Evolutionary conservation across 2,113 vertebrate species (phyloP).

Genomic region (Anoplopoma fimbria): DNA sequence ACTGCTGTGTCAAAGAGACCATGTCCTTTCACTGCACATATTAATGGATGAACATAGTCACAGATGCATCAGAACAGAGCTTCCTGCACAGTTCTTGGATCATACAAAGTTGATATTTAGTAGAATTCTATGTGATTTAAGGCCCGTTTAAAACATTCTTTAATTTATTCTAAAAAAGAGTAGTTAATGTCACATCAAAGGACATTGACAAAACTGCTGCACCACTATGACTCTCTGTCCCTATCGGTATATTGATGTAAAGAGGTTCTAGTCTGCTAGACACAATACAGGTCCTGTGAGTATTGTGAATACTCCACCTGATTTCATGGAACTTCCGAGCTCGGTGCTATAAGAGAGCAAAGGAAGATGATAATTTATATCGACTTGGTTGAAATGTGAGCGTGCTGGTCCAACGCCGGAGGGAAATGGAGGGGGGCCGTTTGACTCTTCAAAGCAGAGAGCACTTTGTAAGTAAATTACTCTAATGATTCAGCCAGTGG

Average conservation of each 20-base stretch:
- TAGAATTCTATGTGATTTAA: background rate
- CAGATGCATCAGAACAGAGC: background rate
- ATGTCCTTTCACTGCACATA: background rate
- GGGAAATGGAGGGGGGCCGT: slow-evolving; percentile 52
- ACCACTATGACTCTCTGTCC: background rate
- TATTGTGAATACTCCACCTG: slow-evolving; percentile 41
- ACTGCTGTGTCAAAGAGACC: background rate
- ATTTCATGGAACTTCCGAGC: slow-evolving; percentile 48
- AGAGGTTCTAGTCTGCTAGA: slow-evolving; percentile 27
- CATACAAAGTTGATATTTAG: background rate
- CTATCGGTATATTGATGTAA: slow-evolving; percentile 31
- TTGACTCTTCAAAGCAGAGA: slow-evolving; percentile 63
- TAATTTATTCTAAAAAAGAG: background rate
- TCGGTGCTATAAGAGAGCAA: slow-evolving; percentile 15
- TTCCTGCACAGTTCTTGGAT: background rate
- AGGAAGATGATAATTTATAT: slow-evolving; percentile 67
- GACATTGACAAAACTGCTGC: background rate
- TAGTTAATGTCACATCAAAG: background rate
- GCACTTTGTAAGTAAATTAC: slow-evolving; percentile 75
- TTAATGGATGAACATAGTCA: background rate
- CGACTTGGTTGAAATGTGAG: slow-evolving; percentile 59
- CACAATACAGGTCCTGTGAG: slow-evolving; percentile 35
- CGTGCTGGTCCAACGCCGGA: slow-evolving; percentile 25
- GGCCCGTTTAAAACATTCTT: background rate
- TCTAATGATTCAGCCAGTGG: slow-evolving; percentile 69